Conservation (phyloP, 1,140 invertebrate species). For the Drosophila trapezifrons region DNA sequence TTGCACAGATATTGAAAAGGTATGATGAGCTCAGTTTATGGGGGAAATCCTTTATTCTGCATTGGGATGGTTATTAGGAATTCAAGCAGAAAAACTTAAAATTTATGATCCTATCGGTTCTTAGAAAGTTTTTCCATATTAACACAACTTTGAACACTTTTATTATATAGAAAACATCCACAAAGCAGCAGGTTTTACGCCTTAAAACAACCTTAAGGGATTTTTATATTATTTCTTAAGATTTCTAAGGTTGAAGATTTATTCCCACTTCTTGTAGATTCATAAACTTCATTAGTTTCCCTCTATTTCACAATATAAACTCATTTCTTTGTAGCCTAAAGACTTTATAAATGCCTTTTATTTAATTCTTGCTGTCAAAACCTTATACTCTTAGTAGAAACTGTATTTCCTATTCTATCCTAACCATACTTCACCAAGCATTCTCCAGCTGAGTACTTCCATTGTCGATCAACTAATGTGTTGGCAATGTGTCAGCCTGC, state of each 20-base stretch:
- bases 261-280: background rate
- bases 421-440: background rate
- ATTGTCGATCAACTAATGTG: conserved; percentile 22
- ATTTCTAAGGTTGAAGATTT: background rate
- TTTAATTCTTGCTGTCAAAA: background rate
- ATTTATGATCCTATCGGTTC: too few relatives aligned
- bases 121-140: background rate
- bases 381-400: background rate
- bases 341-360: background rate
- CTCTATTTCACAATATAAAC: background rate
- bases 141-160: background rate
- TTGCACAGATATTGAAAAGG: conserved; percentile 20
- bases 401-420: background rate
- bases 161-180: background rate
- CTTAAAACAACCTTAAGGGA: too few relatives aligned
- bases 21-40: conserved; percentile 11
- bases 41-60: background rate
- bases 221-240: too few relatives aligned
- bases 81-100: background rate
- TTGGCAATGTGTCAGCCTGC: conserved; percentile 24
- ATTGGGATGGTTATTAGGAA: background rate
- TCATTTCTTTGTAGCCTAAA: background rate
- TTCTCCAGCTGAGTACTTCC: conserved; percentile 15
- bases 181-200: background rate
- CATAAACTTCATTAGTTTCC: background rate